Conservation (phyloP, 2,888 invertebrate genomes). For the Chrysolina oricalcia region DNA sequence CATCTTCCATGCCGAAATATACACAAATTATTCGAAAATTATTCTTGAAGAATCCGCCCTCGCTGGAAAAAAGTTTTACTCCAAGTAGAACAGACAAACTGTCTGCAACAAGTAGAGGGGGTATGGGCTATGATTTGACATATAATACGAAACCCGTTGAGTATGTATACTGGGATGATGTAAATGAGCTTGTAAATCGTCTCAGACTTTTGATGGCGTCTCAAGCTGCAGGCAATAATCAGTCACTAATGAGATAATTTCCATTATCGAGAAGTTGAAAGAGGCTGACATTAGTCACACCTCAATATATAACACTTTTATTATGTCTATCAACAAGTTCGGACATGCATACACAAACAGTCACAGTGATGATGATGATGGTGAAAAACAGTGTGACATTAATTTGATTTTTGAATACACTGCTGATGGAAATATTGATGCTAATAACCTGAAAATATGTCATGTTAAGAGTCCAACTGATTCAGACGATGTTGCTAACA, state of each 20-base stretch:
- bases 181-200: slow-evolving; percentile 60
- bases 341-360: background rate
- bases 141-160: slow-evolving; percentile 33
- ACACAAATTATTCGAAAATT: background rate
- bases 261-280: slow-evolving; percentile 62
- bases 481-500: slow-evolving; percentile 33
- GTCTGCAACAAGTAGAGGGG: background rate
- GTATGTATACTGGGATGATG: slow-evolving; percentile 49
- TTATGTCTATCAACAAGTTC: slow-evolving; percentile 15
- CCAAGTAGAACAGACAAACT: background rate
- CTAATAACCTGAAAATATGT: slow-evolving; percentile 40
- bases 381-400: background rate
- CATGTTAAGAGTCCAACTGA: slow-evolving; percentile 40
- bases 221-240: slow-evolving; percentile 57
- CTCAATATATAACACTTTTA: no score
- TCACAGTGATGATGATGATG: background rate
- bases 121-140: background rate
- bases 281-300: slow-evolving; percentile 49
- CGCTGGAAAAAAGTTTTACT: background rate
- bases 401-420: slow-evolving; percentile 9
- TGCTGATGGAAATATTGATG: slow-evolving; percentile 39
- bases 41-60: background rate
- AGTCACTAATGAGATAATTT: slow-evolving; percentile 64
- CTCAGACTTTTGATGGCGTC: slow-evolving; percentile 54
- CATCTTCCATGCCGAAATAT: background rate